A percentile compares a stretch with the other conserved stretches of the same genome.
phyloP scores from a whole-genome alignment of 2,113 vertebrate species.

The Dasyprocta punctata region DNA sequence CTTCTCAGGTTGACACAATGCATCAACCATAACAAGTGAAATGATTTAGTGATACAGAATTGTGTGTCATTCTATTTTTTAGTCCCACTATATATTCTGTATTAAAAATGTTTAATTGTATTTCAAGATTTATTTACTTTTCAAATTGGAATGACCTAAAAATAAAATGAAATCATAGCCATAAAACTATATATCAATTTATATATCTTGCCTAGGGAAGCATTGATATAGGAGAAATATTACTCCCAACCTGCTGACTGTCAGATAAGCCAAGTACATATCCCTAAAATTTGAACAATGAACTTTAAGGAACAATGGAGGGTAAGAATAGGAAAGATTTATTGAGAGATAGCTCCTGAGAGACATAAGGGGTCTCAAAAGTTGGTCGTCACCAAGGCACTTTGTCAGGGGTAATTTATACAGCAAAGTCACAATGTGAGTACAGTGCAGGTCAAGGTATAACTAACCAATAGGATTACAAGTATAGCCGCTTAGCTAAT shows the following conservation, averaged over 20 bases:
- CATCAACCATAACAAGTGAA: no score
- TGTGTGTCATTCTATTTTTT: neutral
- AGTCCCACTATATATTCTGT: neutral
- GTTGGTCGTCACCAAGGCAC: neutral
- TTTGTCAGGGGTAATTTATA: neutral
- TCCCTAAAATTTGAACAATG: neutral
- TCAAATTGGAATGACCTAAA: neutral
- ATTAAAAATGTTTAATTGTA: neutral
- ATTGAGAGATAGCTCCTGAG: neutral
- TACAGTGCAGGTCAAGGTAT: neutral
- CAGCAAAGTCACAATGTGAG: neutral
- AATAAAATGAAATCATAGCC: neutral
- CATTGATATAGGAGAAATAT: neutral
- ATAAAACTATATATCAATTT: neutral
- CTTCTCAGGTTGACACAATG: no score
- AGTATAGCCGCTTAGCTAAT: neutral
- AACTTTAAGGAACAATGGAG: neutral
- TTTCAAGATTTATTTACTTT: neutral
- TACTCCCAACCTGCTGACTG: neutral
- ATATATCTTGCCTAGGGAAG: neutral
- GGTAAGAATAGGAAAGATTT: neutral
- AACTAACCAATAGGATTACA: neutral
- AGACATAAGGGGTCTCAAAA: neutral
- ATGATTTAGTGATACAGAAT: neutral
- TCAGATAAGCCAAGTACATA: neutral